Base-by-base conservation (phyloP, 1,140 invertebrate species). In the Colletes gigas region DNA sequence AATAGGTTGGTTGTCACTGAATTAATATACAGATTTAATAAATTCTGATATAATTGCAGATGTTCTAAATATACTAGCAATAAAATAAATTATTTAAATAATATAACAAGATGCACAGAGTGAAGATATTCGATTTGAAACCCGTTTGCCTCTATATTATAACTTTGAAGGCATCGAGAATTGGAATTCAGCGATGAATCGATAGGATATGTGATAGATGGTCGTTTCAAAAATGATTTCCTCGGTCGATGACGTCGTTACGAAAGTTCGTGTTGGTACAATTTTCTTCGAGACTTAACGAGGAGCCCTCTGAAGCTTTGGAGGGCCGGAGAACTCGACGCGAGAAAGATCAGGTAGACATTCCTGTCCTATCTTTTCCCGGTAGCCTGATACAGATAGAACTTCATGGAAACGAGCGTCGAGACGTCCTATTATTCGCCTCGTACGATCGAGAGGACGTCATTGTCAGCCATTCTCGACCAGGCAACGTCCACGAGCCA, bases 301-400 rank as follows among this genome's bases (percentile, higher is more conserved):
- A 83, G 83, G 63, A 54, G 19, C 50, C 54, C 63, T 30, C 65
- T 44, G 59, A 70, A 78, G 39, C 60, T 73, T 59, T 54, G 30
- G 9, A 41, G 21, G 21, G 19, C 39, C 17, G 0, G 21, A 59
- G 67, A 84, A 72, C 4, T 81, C 69, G 76, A 83, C 21, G 78
- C 44, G 50, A 68, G 54, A 63, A 70, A 54, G 77, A 80, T 83
- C 81, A 12, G 57, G 77, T 80, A 69, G 77, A 81, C 85, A 86
- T 86, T 87, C 77, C 73, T 60, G 10, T 1, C 70, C 41, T 83
- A 86, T 87, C 84, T 87, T 71, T 86, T 86, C 77, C 65, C 54
- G 60, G 69, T 87, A 86, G 74, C n/a, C 71, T 12, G 77, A 78
- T 74, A 81, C 19, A 87, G 81, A 87, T 87, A 87, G 84, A 87